phyloP scores from a whole-genome alignment of 1,140 invertebrate genomes.

The Lepeophtheirus salmonis region DNA sequence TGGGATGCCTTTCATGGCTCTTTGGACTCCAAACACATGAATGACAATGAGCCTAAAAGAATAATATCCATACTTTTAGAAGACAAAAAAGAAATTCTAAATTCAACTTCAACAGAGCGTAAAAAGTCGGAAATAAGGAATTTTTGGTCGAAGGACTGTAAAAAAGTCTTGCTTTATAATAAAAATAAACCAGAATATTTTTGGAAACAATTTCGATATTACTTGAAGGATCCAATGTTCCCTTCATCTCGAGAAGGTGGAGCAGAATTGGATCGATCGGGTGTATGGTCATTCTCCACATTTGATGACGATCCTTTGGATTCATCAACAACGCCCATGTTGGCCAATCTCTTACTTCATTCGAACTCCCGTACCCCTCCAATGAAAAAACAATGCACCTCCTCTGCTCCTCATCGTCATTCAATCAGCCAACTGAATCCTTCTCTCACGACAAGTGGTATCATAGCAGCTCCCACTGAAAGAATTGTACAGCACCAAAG shows the following conservation, averaged over 20 bases:
- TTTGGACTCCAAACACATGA: not conserved
- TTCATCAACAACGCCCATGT: not conserved
- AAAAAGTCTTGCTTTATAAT: not conserved
- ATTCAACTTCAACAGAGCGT: not conserved
- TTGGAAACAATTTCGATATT: constrained; percentile 5
- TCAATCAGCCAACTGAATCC: not conserved
- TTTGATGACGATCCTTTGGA: not conserved
- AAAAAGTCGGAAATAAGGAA: not conserved
- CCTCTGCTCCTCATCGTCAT: not conserved
- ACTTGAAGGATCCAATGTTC: not conserved
- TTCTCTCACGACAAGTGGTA: not conserved
- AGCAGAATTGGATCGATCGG: constrained; percentile 10
- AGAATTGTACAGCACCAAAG: not conserved
- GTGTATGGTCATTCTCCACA: constrained; percentile 1
- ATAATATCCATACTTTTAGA: not conserved
- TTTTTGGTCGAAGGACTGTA: not conserved
- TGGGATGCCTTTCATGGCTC: not conserved
- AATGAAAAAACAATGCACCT: not conserved
- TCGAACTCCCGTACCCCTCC: not conserved
- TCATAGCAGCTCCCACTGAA: not conserved
- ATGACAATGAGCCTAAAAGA: not conserved
- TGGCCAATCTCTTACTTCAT: not conserved
- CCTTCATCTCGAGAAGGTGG: constrained; percentile 2
- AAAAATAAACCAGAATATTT: not conserved
- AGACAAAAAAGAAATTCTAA: not conserved